Base-by-base conservation (phyloP, 2,888 invertebrate genomes). In the Antheraea assamensis region DNA sequence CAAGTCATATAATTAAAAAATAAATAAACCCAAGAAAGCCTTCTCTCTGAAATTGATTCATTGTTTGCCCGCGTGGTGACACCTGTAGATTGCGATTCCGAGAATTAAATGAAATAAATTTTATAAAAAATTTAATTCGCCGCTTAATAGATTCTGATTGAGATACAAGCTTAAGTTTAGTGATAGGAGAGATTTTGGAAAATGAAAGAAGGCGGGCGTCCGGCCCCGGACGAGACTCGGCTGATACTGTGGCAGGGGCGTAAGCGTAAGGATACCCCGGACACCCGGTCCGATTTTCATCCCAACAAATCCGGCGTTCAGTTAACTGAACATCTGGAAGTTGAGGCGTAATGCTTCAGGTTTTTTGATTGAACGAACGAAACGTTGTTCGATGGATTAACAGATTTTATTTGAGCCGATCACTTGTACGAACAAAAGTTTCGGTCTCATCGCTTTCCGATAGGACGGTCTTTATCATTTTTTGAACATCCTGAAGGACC, bases 141-240 rank as follows among this genome's bases (percentile, higher is more conserved):
- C 3, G 24, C 27, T 24, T 61, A 27, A 27, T 27, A 27, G 27
- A 71, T 73, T 73, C 71, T 31, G n/a, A 47, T 27, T 31, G 68
- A 55, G 24, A 68, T 55, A 19, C 17, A 42, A 70, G 73, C 35
- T 71, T 78, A 73, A 77, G 79, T 78, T 74, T 73, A 76, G 77
- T 75, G 74, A 74, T 71, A 77, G 77, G 82, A 76, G 58, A 77
- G 76, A 35, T 77, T 75, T 77, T 77, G 72, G 24, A 35, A 75
- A 76, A 72, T 74, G 73, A 64, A 72, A 74, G 75, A 75, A 70
- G 70, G 74, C 72, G 74, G 61, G 61, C 83, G 83, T 74, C 76
- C 77, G 79, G 74, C 80, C 74, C 64, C 70, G 66, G 49, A 70
- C 75, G 70, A 70, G 70, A 55, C 74, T 27, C 70, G 70, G 15